Percentiles rank a stretch among this genome's conserved stretches.
Evolutionary conservation across 2,797 vertebrate species (phyloP).

Genomic region (Hozukius guyotensis): DNA sequence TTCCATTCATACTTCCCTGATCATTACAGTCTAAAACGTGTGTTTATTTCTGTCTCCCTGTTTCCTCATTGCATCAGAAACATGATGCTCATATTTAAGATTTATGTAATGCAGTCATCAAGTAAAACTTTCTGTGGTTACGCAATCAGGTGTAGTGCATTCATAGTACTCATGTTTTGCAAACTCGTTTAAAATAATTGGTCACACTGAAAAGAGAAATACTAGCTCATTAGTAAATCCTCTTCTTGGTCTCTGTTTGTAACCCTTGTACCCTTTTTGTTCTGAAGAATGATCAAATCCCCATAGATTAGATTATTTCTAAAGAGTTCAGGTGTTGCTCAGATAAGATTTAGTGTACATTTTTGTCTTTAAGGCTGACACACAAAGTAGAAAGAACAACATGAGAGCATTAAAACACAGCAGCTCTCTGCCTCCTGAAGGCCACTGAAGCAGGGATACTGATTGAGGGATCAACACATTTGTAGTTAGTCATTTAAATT

Average conservation of each 20-base stretch:
- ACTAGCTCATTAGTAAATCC: neutral
- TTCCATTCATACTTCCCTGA: neutral
- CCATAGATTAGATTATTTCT: slow-evolving; percentile 23
- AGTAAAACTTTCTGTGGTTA: slow-evolving; percentile 7
- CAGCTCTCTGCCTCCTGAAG: neutral
- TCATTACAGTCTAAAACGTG: neutral
- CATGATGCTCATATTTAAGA: slow-evolving; percentile 8
- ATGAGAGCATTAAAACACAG: slow-evolving; percentile 16
- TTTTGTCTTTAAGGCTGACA: neutral
- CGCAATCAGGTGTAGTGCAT: neutral
- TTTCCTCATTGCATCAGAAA: neutral
- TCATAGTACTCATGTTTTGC: neutral
- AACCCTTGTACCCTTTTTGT: neutral
- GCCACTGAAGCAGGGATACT: neutral
- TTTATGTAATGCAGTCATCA: neutral
- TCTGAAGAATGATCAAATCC: neutral
- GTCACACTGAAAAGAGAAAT: neutral
- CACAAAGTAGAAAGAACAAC: neutral
- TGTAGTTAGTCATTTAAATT: neutral
- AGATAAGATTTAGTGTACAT: neutral
- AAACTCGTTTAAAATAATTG: neutral
- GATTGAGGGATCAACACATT: neutral
- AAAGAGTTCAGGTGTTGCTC: neutral
- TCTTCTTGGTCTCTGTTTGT: neutral
- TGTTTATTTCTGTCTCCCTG: neutral